Conservation (phyloP, 2,113 vertebrate genomes). For the Cisticola juncidis region DNA sequence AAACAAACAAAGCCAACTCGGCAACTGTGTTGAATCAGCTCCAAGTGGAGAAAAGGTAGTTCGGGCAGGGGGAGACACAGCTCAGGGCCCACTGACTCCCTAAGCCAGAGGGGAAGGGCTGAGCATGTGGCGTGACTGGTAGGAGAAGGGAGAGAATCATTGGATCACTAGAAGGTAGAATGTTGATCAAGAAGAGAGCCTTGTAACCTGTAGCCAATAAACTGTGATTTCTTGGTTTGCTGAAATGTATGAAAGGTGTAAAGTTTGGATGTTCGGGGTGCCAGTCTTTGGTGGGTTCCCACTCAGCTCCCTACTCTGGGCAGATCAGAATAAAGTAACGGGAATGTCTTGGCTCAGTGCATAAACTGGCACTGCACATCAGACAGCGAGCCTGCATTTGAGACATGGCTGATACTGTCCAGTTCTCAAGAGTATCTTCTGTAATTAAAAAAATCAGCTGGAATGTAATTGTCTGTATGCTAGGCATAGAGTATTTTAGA, state of each 20-base stretch:
- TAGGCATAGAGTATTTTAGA: not conserved
- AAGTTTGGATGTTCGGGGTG: not conserved
- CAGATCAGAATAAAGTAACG: not conserved
- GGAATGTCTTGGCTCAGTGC: not conserved
- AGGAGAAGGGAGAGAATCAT: not conserved
- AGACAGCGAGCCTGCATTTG: not conserved
- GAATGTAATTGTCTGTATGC: not conserved
- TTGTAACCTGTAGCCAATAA: not conserved
- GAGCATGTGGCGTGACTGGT: too few relatives aligned
- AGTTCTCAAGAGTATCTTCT: not conserved
- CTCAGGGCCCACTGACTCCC: rapidly evolving
- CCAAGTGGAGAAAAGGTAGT: not conserved
- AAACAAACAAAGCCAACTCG: not conserved
- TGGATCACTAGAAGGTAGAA: not conserved
- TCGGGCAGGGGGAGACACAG: not conserved
- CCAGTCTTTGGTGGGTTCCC: not conserved
- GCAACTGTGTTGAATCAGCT: not conserved
- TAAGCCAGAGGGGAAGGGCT: not conserved
- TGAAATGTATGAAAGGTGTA: not conserved
- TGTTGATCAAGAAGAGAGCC: not conserved
- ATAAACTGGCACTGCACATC: not conserved
- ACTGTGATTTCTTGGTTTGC: not conserved
- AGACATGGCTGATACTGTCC: not conserved
- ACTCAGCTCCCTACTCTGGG: not conserved
- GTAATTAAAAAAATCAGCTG: not conserved